Base-by-base conservation (phyloP, 2,113 vertebrate genomes). In the Aspiorhynchus laticeps region DNA sequence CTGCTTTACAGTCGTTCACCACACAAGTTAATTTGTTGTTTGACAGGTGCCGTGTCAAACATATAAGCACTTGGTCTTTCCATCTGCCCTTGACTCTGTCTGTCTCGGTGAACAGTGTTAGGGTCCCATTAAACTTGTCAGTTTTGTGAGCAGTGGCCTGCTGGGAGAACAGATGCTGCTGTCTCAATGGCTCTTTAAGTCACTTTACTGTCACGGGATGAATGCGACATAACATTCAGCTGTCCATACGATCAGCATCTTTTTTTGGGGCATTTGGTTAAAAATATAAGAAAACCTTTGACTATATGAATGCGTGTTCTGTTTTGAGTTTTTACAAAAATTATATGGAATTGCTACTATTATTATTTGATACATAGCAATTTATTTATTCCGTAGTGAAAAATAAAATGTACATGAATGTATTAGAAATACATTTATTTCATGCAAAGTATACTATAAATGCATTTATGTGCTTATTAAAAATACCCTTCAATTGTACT, bases 11-110 rank as follows among this genome's bases (percentile, higher is more conserved):
- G 88, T 90, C 89, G 15, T 83, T 75, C 84, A 41, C 61, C 53
- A 53, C 85, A 88, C 90, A 87, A 91, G 88, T 93, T 94, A 92
- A 94, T 93, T 93, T 94, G 94, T 93, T 88, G 88, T 91, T 74
- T 71, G 89, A 92, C 94, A 95, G 94, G 92, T 95, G 94, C 46
- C 86, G 48, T 33, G 3, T 63, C 38, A 85, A 69, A 83, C 48
- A 56, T 78, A 77, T 85, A 83, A 91, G 90, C 88, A 76, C 77
- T 90, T 90, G 61, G 59, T 83, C 75, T 31, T 85, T 75, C 86
- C 1, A 15, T 91, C 91, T 91, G 85, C 86, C 88, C 86, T 75
- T 82, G 83, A 65, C 51, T 73, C 65, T 53, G 38, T 59, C 36
- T 65, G 65, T 56, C 63, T 87, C 41, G 67, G n/a, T n/a, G 78